Evolutionary conservation across 1,140 invertebrate genomes (phyloP), one percentile per base, ranked within the genome.

Genomic region (Drosophila obscura): DNA sequence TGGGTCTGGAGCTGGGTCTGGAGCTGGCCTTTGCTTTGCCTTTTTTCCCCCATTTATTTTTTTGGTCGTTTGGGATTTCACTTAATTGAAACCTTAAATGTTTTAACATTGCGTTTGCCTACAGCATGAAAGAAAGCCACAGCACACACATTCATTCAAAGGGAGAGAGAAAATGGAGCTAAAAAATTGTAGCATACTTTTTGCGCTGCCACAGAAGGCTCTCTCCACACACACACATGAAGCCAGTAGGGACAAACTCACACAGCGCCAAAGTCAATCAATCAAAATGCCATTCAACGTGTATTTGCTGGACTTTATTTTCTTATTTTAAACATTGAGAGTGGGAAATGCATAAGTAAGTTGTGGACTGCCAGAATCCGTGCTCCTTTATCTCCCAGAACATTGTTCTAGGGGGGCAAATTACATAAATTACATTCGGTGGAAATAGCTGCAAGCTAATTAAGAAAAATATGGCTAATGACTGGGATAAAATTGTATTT

Each of bases 11-110:
- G 35, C 11, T 13, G 11, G 31, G 31, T 1, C 31, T 61, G 63
- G 52, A 46, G 53, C 26, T 44, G 53, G 24, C 41, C 55, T 49
- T 67, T 55, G 41, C 49, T 45, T 61, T 73, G 45, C 64, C 61
- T 39, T 73, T 76, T 66, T 72, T 67, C 16, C 51, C 15, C 43
- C 56, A 63, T 68, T 71, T 77, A 63, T 77, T 77, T 78, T 85
- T 75, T 73, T 52, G 43, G 62, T 45, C 68, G 28, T 77, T 73
- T 79, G 68, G 82, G 77, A 75, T 79, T 81, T 87, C 61, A 85
- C 83, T 88, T 88, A 87, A 87, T 87, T 87, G 83, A 87, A 87
- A 79, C 83, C 82, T 87, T 87, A 82, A 87, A 87, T 87, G 82
- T 87, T 87, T 87, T 88, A 88, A 82, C 82, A 87, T 77, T 69